phyloP scores from a whole-genome alignment of 2,888 invertebrate species.

The Xanthia togata region DNA sequence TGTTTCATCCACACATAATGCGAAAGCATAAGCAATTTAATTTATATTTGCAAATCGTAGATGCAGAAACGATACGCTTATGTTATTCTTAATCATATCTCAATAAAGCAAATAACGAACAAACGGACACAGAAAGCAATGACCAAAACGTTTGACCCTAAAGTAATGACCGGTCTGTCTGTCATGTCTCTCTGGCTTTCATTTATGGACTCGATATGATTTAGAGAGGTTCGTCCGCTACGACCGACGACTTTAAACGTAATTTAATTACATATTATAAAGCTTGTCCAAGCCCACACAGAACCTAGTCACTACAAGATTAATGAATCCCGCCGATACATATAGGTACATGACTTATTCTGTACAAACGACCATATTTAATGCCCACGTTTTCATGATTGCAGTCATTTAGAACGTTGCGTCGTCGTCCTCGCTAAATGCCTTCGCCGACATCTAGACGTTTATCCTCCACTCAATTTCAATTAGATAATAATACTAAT shows the following conservation, averaged over 20 bases:
- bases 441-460: slow-evolving; percentile 49
- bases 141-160: slow-evolving; percentile 58
- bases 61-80: slow-evolving; percentile 21
- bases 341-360: slow-evolving; percentile 74
- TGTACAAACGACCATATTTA: slow-evolving; percentile 67
- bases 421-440: slow-evolving; percentile 53
- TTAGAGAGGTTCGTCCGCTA: slow-evolving; percentile 81
- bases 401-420: slow-evolving; percentile 55
- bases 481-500: slow-evolving; percentile 63
- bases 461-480: slow-evolving; percentile 60
- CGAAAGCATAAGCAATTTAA: slow-evolving; percentile 33
- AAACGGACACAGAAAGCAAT: slow-evolving; percentile 51
- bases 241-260: slow-evolving; percentile 78
- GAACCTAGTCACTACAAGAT: slow-evolving; percentile 85
- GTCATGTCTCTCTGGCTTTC: slow-evolving; percentile 67
- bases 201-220: slow-evolving; percentile 82
- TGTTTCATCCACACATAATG: slow-evolving; percentile 23
- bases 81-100: slow-evolving; percentile 41
- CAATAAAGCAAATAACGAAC: slow-evolving; percentile 54
- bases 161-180: slow-evolving; percentile 66
- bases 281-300: slow-evolving; percentile 87
- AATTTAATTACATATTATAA: slow-evolving; percentile 86
- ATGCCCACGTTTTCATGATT: slow-evolving; percentile 67
- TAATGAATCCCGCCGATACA: slow-evolving; percentile 82
- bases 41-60: slow-evolving; percentile 41